Evolutionary conservation across 2,113 vertebrate species (phyloP), one percentile per base, ranked within the genome.

Genomic region (Pelmatolapia mariae): DNA sequence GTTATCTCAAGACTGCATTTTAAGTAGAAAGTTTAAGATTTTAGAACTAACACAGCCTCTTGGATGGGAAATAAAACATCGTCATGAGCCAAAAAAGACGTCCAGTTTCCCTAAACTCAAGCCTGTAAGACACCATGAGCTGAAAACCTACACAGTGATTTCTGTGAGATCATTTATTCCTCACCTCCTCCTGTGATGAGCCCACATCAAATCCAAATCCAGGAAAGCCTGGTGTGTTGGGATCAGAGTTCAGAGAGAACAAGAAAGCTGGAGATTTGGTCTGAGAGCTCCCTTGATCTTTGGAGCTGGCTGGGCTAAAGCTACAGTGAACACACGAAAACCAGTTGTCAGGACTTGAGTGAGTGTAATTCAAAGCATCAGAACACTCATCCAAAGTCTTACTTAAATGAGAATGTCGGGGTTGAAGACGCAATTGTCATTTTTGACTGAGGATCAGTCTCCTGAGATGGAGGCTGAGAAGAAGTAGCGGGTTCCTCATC

Each of bases 361-460:
- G 7, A 56, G 12, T 33, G 26, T 18, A 36, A 78, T 83, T 88
- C 10, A 36, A 50, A 53, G 22, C 9, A 7, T 56, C 36, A 5
- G 16, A 36, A 43, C 33, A 31, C 26, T 83, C 6, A 33, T 19
- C 79, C 3, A 29, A 82, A 81, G 19, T 29, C 93, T 76, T 91
- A 97, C 96, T 82, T 91, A 80, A 96, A 94, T 53, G 88, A 40
- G 78, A 96, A 96, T 3, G 87, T 84, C 54, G 96, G 92, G 4
- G 91, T 93, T 80, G 88, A 89, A 40, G 90, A 82, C 8, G 38
- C 71, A 29, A 85, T 52, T 76, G 89, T 90, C 54, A 76, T 89
- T 89, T 86, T 89, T 81, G 90, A 22, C n/a, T 81, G 81, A 52
- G 82, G 84, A 78, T 85, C 80, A 40, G 36, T 91, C 84, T 90